Evolutionary conservation across 2,113 vertebrate species (phyloP).

Genomic region (Atrichornis clamosus): DNA sequence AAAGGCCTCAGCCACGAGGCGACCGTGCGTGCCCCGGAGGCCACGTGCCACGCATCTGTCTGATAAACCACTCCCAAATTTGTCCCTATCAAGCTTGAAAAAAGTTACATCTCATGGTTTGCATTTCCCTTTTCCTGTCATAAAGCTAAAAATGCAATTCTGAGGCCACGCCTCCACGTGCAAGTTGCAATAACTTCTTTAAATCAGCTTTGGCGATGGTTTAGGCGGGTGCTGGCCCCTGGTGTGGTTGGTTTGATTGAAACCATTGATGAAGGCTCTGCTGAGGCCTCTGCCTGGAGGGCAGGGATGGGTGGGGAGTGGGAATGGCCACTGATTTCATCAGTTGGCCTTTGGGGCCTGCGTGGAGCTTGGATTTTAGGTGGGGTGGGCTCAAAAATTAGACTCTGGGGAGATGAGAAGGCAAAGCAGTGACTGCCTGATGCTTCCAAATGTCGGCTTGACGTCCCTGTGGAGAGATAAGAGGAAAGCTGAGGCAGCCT

Average conservation of each 20-base stretch:
- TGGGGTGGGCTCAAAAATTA: not conserved
- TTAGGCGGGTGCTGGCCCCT: not conserved
- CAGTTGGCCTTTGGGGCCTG: fast-evolving
- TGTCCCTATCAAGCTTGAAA: not conserved
- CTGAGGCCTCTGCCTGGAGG: not conserved
- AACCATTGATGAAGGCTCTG: not conserved
- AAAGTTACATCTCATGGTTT: not conserved
- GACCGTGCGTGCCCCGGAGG: not conserved
- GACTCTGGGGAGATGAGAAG: not conserved
- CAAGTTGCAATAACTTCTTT: not conserved
- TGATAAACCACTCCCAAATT: not conserved
- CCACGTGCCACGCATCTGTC: constrained; percentile 18
- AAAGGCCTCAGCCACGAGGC: not conserved
- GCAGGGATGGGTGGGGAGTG: not conserved
- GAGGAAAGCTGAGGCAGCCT: not conserved
- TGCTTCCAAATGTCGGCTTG: not conserved
- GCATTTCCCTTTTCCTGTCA: not conserved
- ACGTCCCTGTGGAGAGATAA: not conserved
- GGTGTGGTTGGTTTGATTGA: not conserved
- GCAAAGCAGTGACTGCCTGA: fast-evolving
- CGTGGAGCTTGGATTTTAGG: not conserved
- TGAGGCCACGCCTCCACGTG: fast-evolving
- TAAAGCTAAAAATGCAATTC: not conserved
- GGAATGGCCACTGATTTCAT: not conserved
- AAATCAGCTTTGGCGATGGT: not conserved